These are phyloP conservation scores for Eurystomus glaucurus DNA, from an alignment of 2,797 vertebrate species.

Conservation along the genomic window DNA sequence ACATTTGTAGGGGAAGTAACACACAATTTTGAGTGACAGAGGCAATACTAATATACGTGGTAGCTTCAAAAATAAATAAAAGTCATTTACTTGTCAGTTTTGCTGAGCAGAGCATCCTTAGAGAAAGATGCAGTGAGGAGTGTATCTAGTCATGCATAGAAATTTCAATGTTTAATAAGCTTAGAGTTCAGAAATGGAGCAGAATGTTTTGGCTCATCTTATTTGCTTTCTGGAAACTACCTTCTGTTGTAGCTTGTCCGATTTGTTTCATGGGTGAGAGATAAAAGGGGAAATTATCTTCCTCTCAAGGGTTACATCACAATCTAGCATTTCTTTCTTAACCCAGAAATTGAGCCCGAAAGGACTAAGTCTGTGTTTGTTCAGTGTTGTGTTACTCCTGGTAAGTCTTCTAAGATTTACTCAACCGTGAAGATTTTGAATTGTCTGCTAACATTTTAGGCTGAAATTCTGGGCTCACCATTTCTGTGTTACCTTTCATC, in stretches of 20 bases:
- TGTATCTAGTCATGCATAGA: neutral
- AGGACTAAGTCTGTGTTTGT: neutral
- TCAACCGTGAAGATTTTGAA: neutral
- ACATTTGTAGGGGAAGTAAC: neutral
- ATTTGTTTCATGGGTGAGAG: neutral
- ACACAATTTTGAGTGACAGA: neutral
- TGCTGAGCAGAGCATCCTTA: neutral
- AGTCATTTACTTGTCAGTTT: neutral
- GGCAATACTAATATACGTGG: neutral
- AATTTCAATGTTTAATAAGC: neutral
- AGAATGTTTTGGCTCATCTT: neutral
- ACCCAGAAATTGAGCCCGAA: neutral
- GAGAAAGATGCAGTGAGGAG: neutral
- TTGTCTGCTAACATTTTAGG: conserved; percentile 1
- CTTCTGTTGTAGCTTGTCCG: neutral
- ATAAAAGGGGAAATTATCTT: neutral
- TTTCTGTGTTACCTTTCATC: neutral
- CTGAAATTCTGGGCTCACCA: neutral
- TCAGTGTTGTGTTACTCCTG: neutral
- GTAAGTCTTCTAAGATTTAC: neutral
- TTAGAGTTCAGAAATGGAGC: neutral
- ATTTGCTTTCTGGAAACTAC: neutral
- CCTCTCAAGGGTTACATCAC: neutral
- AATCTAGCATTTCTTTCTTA: neutral
- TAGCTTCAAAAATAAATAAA: neutral